phyloP scores from a whole-genome alignment of 2,888 invertebrate species.

The Escarpia spicata region DNA sequence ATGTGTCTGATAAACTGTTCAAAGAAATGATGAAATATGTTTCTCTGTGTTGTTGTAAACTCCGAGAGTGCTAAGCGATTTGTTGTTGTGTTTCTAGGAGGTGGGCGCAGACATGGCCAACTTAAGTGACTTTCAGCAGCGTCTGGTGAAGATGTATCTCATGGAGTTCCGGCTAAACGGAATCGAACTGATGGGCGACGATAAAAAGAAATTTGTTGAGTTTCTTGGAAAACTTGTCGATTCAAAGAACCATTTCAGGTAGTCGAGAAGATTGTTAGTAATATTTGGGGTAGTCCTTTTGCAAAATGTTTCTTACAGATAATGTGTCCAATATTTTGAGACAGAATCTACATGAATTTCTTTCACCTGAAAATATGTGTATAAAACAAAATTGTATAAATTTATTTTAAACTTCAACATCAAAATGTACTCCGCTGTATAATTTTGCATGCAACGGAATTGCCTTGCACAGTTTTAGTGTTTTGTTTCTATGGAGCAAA shows the following conservation, averaged over 20 bases:
- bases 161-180: conserved; percentile 87
- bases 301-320: background rate
- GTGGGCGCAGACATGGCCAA: conserved; percentile 60
- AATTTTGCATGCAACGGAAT: no score
- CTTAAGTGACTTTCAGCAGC: conserved; percentile 73
- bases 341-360: no score
- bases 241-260: conserved; percentile 73
- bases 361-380: no score
- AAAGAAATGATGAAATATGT: no score
- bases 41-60: no score
- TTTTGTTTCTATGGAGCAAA: no score
- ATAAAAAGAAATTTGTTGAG: conserved; percentile 70
- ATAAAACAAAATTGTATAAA: no score
- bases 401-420: no score
- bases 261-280: background rate
- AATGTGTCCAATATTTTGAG: no score
- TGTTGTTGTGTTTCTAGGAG: conserved; percentile 55
- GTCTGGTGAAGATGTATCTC: conserved; percentile 80
- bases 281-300: background rate
- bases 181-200: conserved; percentile 73
- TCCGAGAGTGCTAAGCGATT: background rate
- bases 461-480: no score
- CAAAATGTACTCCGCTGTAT: no score
- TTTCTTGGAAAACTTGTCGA: conserved; percentile 70
- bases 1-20: no score